Evolutionary conservation across 2,888 invertebrate genomes (phyloP), one percentile per base, ranked within the genome.

Genomic region (Noctua janthe): DNA sequence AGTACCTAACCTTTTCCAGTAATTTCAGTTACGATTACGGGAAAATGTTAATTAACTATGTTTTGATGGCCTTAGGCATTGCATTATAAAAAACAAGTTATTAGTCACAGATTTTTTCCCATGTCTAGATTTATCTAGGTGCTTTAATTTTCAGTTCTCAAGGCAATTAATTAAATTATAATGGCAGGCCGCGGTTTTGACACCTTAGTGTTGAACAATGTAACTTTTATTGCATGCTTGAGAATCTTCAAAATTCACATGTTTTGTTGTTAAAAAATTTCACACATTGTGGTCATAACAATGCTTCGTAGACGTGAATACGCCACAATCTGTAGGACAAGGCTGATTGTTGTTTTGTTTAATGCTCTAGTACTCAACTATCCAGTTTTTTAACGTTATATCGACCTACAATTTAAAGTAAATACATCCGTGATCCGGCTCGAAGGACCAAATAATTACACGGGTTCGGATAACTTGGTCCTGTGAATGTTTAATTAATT

Each of bases 181-280:
- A 88, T 56, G 66, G 20, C 59, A 62, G n/a, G 47, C 43, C 7
- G 43, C 67, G 15, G 62, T 87, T 82, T 87, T 83, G 86, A 88
- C 73, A 89, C 66, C 47, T 73, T 62, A 29, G 49, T 49, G 51
- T 54, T 13, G 67, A 81, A 88, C 82, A 88, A 89, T 89, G 74
- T 66, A 83, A 59, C 72, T 79, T 75, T 89, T 78, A 73, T 75
- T 77, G 76, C 73, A 29, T 69, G 87, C 81, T 73, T 88, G 90
- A 83, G 88, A 90, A 85, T 84, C 90, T 87, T 88, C 82, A 80
- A 79, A 82, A 83, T 87, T 90, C 82, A 80, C 81, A 83, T 84
- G 80, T 78, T 71, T 80, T 86, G 80, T 78, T 75, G 51, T 81
- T 81, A 59, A 75, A 82, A 71, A 82, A 85, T 49, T 84, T 88